These are phyloP conservation scores for Eremophila alpestris DNA, from an alignment of 2,797 vertebrate genomes.

Conservation along the genomic window DNA sequence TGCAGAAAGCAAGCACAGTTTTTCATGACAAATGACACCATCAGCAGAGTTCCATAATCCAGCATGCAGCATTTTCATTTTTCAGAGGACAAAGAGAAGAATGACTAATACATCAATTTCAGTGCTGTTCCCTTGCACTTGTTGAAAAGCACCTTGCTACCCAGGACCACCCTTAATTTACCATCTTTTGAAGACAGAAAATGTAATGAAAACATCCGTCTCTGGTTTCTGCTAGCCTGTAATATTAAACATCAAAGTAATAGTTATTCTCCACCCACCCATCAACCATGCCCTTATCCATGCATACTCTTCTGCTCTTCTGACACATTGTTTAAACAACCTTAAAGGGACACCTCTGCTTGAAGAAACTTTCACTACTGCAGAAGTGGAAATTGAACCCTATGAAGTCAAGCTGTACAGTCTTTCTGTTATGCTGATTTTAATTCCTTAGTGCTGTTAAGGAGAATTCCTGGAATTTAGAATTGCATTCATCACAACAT, in stretches of 20 bases:
- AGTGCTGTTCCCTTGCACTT: neutral
- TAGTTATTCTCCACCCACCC: neutral
- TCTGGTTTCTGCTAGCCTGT: neutral
- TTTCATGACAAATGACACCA: slow-evolving; percentile 36
- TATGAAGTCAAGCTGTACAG: neutral
- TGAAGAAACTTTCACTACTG: neutral
- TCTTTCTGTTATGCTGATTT: neutral
- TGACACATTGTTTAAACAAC: neutral
- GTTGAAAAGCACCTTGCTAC: slow-evolving; percentile 32
- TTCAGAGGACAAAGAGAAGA: slow-evolving; percentile 20
- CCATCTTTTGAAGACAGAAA: slow-evolving; percentile 18
- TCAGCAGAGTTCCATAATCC: slow-evolving; percentile 14
- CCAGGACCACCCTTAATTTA: slow-evolving; percentile 30
- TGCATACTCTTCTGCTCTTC: neutral
- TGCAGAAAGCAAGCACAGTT: neutral
- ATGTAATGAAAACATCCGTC: slow-evolving; percentile 31
- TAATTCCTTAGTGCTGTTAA: neutral
- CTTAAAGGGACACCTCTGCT: neutral
- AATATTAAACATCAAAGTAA: slow-evolving; percentile 12
- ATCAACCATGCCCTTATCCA: neutral
- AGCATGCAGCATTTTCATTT: neutral
- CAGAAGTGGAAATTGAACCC: neutral
- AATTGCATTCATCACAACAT: neutral
- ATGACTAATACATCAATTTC: slow-evolving; percentile 13
- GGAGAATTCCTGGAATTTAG: neutral